Base-by-base conservation (phyloP, 2,797 vertebrate genomes). In the Lateolabrax maculatus region DNA sequence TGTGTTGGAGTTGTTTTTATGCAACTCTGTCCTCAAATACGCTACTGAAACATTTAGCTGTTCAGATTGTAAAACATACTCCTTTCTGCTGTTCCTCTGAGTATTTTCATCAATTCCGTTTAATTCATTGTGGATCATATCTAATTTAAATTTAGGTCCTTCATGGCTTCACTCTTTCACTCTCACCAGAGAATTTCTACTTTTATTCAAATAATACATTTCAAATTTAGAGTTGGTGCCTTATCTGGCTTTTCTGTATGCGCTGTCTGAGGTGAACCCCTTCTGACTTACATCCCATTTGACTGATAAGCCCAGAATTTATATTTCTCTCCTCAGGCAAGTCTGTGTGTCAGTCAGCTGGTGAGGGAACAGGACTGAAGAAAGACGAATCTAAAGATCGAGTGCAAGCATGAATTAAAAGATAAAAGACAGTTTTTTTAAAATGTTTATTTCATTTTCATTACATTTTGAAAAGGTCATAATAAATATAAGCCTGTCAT, bases 281-380 rank as follows among this genome's bases (percentile, higher is more conserved):
- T 18, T 83, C 63, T 65, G 76, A 87, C 73, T 87, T 82, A 60
- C 67, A 72, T 88, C 74, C 77, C 58, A 67, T 91, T 90, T 85
- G 84, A 79, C 83, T 87, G 92, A 92, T 93, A 93, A 93, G 83
- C 31, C 18, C 57, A 39, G 71, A 79, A 80, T 90, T 72, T 61
- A 72, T 90, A 81, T 89, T 81, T 84, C 73, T 77, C 70, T 69
- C 41, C 49, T 79, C 44, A 61, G 63, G 15, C 0, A 41, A 58
- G 51, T 52, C 57, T 56, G 41, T 29, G 77, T 76, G 29, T 75
- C 53, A 41, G 78, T 61, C 77, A 71, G 31, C 5, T 31, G 49
- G 25, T 8, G 3, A 65, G 69, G 36, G 9, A 21, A 77, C 6
- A 12, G 1, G 2, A 64, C 9, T 48, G 64, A 43, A 70, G 61